Conservation (phyloP, 2,113 vertebrate genomes). For the Cyprinus carpio region DNA sequence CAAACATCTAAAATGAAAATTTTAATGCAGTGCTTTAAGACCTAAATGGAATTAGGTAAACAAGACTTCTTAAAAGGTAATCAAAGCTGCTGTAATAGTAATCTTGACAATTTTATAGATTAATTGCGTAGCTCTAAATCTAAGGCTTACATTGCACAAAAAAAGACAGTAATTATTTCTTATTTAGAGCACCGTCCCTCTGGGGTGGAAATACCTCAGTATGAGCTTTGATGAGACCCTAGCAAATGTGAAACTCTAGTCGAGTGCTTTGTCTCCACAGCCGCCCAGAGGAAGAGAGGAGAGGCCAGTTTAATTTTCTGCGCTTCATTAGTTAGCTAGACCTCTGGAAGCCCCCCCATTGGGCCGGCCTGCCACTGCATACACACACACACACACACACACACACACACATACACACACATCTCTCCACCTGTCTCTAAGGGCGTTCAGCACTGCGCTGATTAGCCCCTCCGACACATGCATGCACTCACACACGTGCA, state of each 20-base stretch:
- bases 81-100: not conserved
- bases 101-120: not conserved
- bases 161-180: slow-evolving; percentile 53
- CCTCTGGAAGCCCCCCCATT: slow-evolving; percentile 57
- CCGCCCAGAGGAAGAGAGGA: slow-evolving; percentile 44
- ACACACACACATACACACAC: slow-evolving; percentile 26
- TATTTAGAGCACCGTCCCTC: slow-evolving; percentile 53
- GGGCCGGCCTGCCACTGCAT: slow-evolving; percentile 20
- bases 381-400: slow-evolving; percentile 30
- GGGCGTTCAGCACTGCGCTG: slow-evolving; percentile 46
- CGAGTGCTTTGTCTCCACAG: slow-evolving; percentile 53
- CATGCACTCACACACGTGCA: slow-evolving; percentile 48
- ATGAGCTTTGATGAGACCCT: slow-evolving; percentile 55
- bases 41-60: not conserved
- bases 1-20: not conserved
- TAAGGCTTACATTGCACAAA: not conserved
- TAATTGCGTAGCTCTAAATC: not conserved
- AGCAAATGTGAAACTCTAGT: slow-evolving; percentile 57
- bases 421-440: slow-evolving; percentile 41
- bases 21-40: not conserved
- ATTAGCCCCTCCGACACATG: slow-evolving; percentile 51
- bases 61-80: not conserved
- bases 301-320: slow-evolving; percentile 58
- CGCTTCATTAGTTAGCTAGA: slow-evolving; percentile 61
- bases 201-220: slow-evolving; percentile 47